Evolutionary conservation across 2,113 vertebrate genomes (phyloP).

Genomic region (Anhinga rufa): DNA sequence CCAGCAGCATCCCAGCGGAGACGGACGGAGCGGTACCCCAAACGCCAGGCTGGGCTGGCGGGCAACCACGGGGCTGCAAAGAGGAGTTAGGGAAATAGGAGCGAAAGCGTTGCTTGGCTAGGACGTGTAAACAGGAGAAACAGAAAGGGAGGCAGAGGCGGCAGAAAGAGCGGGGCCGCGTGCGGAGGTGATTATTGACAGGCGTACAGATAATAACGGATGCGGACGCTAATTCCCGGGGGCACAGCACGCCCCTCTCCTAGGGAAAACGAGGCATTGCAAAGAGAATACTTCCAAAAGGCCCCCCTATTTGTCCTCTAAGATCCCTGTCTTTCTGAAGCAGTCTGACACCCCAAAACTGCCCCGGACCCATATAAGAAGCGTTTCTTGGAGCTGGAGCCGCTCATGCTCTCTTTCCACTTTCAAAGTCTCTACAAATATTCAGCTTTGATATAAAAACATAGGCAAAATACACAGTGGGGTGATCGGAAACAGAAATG

Average conservation of each 20-base stretch:
- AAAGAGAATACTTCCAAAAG: neutral
- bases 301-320: neutral
- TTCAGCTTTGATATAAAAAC: neutral
- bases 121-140: neutral
- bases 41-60: neutral
- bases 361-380: neutral
- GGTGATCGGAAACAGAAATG: neutral
- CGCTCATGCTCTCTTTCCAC: neutral
- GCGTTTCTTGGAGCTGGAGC: neutral
- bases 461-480: fast-evolving
- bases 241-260: neutral
- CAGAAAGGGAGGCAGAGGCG: neutral
- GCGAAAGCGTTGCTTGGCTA: neutral
- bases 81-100: neutral
- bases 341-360: neutral
- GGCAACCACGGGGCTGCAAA: neutral
- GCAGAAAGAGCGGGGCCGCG: neutral
- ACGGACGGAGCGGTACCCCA: fast-evolving
- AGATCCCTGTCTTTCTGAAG: no score
- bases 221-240: neutral
- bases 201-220: neutral
- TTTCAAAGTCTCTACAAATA: neutral
- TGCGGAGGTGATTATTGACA: neutral
- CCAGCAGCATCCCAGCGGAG: neutral
- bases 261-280: neutral